Percentiles rank a stretch among this genome's conserved stretches.
Conservation (phyloP, 2,888 invertebrate species). For the Carabus problematicus region DNA sequence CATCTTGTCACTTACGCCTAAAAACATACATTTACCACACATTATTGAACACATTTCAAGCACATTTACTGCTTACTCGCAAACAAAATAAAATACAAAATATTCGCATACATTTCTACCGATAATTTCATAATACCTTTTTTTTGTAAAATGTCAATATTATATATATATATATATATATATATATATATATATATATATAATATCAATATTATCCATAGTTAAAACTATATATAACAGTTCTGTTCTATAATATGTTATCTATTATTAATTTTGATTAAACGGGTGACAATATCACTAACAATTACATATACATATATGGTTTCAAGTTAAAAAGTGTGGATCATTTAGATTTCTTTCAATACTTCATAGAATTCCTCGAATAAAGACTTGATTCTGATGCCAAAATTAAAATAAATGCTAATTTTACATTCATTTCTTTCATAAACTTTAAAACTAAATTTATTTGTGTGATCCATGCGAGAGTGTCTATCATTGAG, state of each 20-base stretch:
- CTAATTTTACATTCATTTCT: slow-evolving; percentile 39
- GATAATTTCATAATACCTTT: neutral
- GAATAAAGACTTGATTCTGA: slow-evolving; percentile 38
- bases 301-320: slow-evolving; percentile 3
- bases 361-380: slow-evolving; percentile 26
- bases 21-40: neutral
- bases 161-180: neutral
- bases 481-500: slow-evolving; percentile 38
- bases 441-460: slow-evolving; percentile 27
- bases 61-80: slow-evolving; percentile 1
- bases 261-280: slow-evolving; percentile 14
- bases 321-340: slow-evolving; percentile 17
- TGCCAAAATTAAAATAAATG: slow-evolving; percentile 39
- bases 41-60: slow-evolving; percentile 8
- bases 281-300: slow-evolving; percentile 27
- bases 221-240: too few species aligned
- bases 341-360: slow-evolving; percentile 32
- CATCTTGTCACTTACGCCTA: neutral
- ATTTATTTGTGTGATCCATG: slow-evolving; percentile 41
- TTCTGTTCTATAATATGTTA: neutral
- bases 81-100: neutral
- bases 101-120: slow-evolving; percentile 3
- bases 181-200: slow-evolving; percentile 1
- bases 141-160: neutral
- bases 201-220: neutral